A percentile compares a stretch with the other conserved stretches of the same genome.
Conservation (phyloP, 1,140 invertebrate genomes). For the Trissolcus basalis region DNA sequence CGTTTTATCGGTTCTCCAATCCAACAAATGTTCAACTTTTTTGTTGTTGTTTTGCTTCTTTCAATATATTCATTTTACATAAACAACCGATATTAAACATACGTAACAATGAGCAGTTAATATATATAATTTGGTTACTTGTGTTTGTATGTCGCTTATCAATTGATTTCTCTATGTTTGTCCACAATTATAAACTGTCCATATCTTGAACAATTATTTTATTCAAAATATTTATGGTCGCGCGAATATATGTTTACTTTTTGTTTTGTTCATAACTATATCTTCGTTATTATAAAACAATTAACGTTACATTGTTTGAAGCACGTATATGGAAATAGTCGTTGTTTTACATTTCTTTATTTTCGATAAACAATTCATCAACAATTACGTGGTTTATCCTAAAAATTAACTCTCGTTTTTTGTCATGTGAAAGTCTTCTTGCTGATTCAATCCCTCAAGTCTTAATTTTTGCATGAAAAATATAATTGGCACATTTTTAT, state of each 20-base stretch:
- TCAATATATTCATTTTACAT: not conserved
- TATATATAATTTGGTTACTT: conserved; percentile 5
- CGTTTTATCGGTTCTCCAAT: conserved; percentile 32
- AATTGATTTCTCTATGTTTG: conserved; percentile 20
- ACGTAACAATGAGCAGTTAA: conserved; percentile 44
- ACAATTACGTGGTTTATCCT: conserved; percentile 8
- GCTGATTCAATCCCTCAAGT: conserved; percentile 30
- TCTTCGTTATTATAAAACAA: conserved; percentile 38
- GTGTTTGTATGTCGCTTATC: conserved; percentile 10
- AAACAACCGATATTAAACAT: conserved; percentile 28
- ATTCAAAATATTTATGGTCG: conserved; percentile 29
- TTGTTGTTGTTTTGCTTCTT: not conserved
- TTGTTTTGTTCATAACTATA: conserved; percentile 20
- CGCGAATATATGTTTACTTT: conserved; percentile 14
- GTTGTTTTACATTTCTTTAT: conserved; percentile 27
- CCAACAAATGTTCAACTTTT: conserved; percentile 11
- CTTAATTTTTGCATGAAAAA: conserved; percentile 28
- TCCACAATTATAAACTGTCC: conserved; percentile 35
- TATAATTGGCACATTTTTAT: conserved; percentile 33
- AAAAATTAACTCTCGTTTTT: conserved; percentile 24
- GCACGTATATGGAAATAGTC: conserved; percentile 29
- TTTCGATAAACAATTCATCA: conserved; percentile 15
- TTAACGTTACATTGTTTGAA: conserved; percentile 22
- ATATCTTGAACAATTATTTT: conserved; percentile 35
- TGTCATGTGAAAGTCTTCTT: conserved; percentile 6